Evolutionary conservation across 1,140 invertebrate species (phyloP).

Genomic region (Drepana arcuata): DNA sequence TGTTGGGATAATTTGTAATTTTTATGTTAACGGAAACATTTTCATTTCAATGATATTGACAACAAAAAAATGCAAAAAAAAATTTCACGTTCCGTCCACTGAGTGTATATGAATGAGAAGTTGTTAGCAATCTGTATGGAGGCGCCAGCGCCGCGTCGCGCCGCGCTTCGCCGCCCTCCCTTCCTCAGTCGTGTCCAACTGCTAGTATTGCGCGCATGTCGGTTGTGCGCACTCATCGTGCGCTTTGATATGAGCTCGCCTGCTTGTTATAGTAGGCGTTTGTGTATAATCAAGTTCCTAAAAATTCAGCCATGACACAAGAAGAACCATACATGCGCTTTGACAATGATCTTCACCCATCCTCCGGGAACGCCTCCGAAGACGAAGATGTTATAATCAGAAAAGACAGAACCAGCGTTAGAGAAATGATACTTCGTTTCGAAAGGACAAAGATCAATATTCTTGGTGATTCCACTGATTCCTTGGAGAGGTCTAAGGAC

Average conservation of each 20-base stretch:
- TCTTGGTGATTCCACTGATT: slow-evolving; percentile 40
- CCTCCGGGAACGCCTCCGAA: slow-evolving; percentile 40
- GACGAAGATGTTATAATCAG: slow-evolving; percentile 47
- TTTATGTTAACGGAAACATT: too few relatives aligned
- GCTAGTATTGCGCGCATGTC: slow-evolving; percentile 36
- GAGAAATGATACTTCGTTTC: slow-evolving; percentile 59
- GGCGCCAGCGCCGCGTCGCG: too few relatives aligned
- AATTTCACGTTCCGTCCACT: too few relatives aligned
- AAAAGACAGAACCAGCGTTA: slow-evolving; percentile 47
- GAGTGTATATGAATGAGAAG: too few relatives aligned
- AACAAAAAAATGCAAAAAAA: too few relatives aligned
- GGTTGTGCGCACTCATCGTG: slow-evolving; percentile 30
- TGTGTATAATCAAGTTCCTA: slow-evolving; percentile 34
- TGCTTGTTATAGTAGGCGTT: slow-evolving; percentile 27
- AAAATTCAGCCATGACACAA: slow-evolving; percentile 46
- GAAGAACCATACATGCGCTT: slow-evolving; percentile 37
- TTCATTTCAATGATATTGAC: too few relatives aligned
- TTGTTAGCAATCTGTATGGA: too few relatives aligned
- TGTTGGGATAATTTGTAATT: too few relatives aligned
- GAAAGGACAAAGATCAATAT: slow-evolving; percentile 38
- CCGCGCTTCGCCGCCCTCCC: too few relatives aligned
- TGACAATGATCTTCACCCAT: slow-evolving; percentile 30
- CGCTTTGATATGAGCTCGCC: slow-evolving; percentile 45
- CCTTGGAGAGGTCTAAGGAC: slow-evolving; percentile 43
- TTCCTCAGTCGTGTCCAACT: slow-evolving; percentile 39